A percentile compares a stretch with the other conserved stretches of the same genome.
These are phyloP conservation scores for Tenthredo notha DNA, from an alignment of 2,888 invertebrate species.

Conservation along the genomic window DNA sequence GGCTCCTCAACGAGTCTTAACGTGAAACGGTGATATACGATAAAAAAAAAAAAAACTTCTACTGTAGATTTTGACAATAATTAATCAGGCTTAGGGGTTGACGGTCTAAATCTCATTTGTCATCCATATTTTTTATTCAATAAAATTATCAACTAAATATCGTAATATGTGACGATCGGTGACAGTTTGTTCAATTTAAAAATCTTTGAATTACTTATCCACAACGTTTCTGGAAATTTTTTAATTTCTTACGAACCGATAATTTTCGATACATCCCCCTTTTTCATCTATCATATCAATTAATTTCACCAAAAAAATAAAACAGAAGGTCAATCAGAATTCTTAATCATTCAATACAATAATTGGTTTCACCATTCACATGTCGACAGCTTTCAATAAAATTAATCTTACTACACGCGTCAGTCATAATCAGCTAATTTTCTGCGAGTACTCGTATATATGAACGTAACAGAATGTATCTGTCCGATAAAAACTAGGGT, in stretches of 20 bases:
- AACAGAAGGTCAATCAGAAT: background rate
- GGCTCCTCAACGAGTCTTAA: background rate
- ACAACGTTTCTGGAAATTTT: background rate
- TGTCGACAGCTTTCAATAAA: background rate
- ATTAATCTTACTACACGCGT: background rate
- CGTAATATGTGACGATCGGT: background rate
- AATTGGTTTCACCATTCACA: background rate
- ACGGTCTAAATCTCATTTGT: too few relatives aligned
- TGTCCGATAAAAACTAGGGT: background rate
- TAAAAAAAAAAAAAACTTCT: too few relatives aligned
- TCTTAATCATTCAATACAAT: background rate
- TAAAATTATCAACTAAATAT: too few relatives aligned
- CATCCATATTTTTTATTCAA: too few relatives aligned
- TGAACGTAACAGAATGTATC: background rate
- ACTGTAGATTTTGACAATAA: background rate
- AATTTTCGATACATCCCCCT: background rate
- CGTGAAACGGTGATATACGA: background rate
- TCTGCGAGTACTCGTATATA: background rate
- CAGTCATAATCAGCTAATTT: background rate
- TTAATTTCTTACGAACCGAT: background rate
- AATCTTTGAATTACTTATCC: background rate
- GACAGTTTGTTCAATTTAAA: background rate
- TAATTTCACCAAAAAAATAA: background rate
- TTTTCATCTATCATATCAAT: background rate
- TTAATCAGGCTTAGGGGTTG: background rate